Conservation (phyloP, 37 sponge, comb jelly and placozoan genomes). For the Ianthella basta region DNA sequence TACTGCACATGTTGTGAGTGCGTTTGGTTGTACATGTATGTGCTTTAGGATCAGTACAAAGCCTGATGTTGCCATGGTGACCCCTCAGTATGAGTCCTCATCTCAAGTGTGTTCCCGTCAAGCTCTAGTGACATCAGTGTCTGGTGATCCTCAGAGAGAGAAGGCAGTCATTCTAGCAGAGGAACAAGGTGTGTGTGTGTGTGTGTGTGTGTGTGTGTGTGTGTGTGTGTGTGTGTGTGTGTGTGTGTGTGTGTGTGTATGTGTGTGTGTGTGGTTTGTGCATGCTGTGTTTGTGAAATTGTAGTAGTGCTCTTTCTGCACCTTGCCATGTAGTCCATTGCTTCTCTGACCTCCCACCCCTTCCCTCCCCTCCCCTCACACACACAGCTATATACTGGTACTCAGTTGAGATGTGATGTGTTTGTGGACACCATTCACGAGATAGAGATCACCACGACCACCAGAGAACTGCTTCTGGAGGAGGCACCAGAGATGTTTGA, state of each 20-base stretch:
- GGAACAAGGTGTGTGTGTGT: constrained; percentile 60
- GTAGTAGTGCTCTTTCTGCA: too few species aligned
- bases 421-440: constrained; percentile 86
- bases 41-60: constrained; percentile 72
- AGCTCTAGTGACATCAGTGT: constrained; percentile 75
- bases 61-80: constrained; percentile 81
- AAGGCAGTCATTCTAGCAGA: constrained; percentile 75
- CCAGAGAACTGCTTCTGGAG: constrained; percentile 87
- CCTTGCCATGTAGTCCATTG: too few species aligned
- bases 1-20: too few species aligned
- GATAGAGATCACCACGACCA: constrained; percentile 89
- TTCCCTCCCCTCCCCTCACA: too few species aligned
- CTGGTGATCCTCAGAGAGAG: constrained; percentile 45
- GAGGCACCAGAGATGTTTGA: constrained; percentile 91
- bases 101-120: constrained; percentile 52
- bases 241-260: not conserved
- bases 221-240: too few species aligned
- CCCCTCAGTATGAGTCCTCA: constrained; percentile 49
- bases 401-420: constrained; percentile 80
- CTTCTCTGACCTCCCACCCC: too few species aligned
- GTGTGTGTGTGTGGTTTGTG: not conserved
- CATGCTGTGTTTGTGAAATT: not conserved
- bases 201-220: not conserved
- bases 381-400: constrained; percentile 49
- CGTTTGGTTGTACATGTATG: not conserved